These are phyloP conservation scores for Phthorimaea operculella DNA, from an alignment of 1,140 invertebrate species.

Conservation along the genomic window DNA sequence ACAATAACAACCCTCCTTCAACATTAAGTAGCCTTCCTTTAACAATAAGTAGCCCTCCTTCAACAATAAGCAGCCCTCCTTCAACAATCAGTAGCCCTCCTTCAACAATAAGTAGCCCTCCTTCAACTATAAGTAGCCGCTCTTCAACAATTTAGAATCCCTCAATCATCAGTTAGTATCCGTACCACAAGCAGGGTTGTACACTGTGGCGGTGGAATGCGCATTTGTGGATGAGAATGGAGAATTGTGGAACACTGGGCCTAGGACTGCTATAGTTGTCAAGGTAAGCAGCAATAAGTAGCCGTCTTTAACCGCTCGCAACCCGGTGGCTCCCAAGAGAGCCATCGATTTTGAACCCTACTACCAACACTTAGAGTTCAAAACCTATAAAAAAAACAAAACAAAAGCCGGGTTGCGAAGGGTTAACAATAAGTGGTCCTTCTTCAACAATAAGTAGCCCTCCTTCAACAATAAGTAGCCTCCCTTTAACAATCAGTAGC, in stretches of 20 bases:
- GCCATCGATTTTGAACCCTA: too few relatives aligned
- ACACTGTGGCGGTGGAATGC: constrained; percentile 70
- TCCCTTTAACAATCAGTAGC: neutral
- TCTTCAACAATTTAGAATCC: too few relatives aligned
- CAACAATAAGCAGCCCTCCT: neutral
- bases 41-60: too few relatives aligned
- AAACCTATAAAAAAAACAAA: too few relatives aligned
- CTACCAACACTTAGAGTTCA: too few relatives aligned
- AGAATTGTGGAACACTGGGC: constrained; percentile 76
- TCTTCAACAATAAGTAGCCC: neutral
- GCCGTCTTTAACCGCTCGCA: too few relatives aligned
- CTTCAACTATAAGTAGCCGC: too few relatives aligned
- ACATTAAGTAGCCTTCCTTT: too few relatives aligned
- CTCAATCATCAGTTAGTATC: constrained; percentile 78
- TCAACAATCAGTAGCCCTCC: neutral
- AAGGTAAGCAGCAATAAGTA: constrained; percentile 61
- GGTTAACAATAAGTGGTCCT: too few relatives aligned
- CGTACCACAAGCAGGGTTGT: constrained; percentile 62
- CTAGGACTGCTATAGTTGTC: constrained; percentile 70
- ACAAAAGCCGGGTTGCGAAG: too few relatives aligned
- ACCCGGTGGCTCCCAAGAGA: too few relatives aligned
- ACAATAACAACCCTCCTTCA: too few relatives aligned
- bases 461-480: neutral
- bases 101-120: neutral
- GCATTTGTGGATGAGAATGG: constrained; percentile 75